Conservation (phyloP, 2,797 vertebrate genomes). For the Alca torda region DNA sequence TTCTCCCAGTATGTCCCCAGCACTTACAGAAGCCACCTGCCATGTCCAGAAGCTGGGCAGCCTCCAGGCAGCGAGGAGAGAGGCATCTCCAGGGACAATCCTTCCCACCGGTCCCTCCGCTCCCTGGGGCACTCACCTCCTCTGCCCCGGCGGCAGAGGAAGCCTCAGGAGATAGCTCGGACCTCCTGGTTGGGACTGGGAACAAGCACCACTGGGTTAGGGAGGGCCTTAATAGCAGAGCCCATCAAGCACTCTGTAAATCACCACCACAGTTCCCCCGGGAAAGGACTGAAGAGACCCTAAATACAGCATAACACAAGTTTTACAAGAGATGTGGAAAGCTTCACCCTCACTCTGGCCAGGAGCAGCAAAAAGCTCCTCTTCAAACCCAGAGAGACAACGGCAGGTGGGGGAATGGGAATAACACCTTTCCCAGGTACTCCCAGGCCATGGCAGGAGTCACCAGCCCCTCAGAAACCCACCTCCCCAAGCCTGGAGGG, state of each 20-base stretch:
- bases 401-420: neutral
- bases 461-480: neutral
- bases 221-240: neutral
- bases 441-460: neutral
- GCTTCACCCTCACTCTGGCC: neutral
- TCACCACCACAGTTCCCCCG: neutral
- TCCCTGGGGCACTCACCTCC: neutral
- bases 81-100: neutral
- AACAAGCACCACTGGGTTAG: neutral
- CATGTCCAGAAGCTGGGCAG: neutral
- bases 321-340: neutral
- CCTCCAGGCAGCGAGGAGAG: neutral
- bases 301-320: neutral
- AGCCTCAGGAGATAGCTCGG: neutral
- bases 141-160: neutral
- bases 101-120: fast-evolving
- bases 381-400: neutral
- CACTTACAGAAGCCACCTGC: fast-evolving
- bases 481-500: neutral
- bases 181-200: neutral
- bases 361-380: neutral
- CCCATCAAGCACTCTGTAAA: neutral
- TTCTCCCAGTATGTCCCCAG: neutral
- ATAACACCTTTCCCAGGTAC: neutral
- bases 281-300: neutral